phyloP scores from a whole-genome alignment of 2,113 vertebrate species.

The Ovis aries region DNA sequence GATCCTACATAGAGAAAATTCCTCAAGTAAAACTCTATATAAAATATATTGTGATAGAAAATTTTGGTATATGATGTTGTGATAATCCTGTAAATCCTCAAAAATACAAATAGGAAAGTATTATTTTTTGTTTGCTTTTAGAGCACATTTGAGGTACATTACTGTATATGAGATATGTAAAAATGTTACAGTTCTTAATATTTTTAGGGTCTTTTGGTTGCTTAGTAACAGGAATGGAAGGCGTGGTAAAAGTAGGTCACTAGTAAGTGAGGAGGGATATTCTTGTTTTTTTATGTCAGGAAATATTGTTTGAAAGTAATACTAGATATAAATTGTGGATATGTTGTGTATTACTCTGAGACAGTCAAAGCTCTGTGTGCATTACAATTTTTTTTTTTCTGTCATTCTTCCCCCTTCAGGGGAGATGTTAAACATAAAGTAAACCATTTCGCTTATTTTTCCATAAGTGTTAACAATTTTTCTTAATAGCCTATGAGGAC shows the following conservation, averaged over 20 bases:
- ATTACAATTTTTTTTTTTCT: not conserved
- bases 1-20: not conserved
- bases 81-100: constrained; percentile 39
- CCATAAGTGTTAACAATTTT: constrained; percentile 21
- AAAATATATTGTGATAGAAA: constrained; percentile 13
- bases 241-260: constrained; percentile 58
- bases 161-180: constrained; percentile 48
- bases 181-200: constrained; percentile 34
- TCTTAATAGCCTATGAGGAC: not conserved
- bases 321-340: constrained; percentile 46
- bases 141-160: constrained; percentile 19
- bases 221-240: constrained; percentile 69
- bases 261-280: constrained; percentile 48
- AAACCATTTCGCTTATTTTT: not conserved
- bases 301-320: constrained; percentile 12
- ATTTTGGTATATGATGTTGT: not conserved
- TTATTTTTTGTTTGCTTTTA: constrained; percentile 43
- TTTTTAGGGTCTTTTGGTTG: constrained; percentile 58
- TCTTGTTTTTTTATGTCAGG: constrained; percentile 7
- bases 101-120: constrained; percentile 38
- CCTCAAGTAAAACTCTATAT: not conserved
- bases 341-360: not conserved
- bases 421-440: not conserved
- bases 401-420: not conserved
- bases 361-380: not conserved